Percentiles rank a stretch among this genome's conserved stretches.
These are phyloP conservation scores for Lacerta bilineata DNA, from an alignment of 2,797 vertebrate species.

Conservation along the genomic window DNA sequence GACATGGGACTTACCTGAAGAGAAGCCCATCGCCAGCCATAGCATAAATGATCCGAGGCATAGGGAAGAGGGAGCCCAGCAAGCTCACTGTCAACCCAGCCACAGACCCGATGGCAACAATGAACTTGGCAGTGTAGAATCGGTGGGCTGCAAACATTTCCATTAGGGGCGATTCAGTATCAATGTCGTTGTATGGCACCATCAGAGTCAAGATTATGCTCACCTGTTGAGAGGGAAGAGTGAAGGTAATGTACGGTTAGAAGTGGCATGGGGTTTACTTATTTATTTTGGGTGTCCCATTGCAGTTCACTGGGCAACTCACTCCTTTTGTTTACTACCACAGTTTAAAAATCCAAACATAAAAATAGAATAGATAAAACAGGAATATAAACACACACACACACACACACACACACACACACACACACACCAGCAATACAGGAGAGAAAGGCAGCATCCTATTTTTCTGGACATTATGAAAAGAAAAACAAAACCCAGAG, in stretches of 20 bases:
- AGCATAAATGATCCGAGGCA: slow-evolving; percentile 97
- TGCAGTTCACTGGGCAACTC: no score
- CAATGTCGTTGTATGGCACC: slow-evolving; percentile 93
- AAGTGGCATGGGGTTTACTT: not conserved
- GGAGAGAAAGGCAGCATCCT: no score
- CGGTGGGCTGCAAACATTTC: slow-evolving; percentile 95
- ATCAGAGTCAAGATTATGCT: slow-evolving; percentile 95
- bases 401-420: no score
- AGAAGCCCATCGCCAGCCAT: slow-evolving; percentile 96
- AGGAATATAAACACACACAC: no score
- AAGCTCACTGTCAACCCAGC: slow-evolving; percentile 94
- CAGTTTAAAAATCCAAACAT: no score
- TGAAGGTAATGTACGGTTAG: not conserved
- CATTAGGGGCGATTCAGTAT: slow-evolving; percentile 95
- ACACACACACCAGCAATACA: no score
- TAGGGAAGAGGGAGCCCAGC: slow-evolving; percentile 95
- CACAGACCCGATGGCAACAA: slow-evolving; percentile 90
- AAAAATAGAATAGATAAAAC: no score
- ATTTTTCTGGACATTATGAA: not conserved
- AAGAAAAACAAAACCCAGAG: not conserved
- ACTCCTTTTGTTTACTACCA: no score
- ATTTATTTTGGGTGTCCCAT: not conserved
- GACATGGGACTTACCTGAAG: slow-evolving; percentile 87
- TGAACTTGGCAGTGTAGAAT: slow-evolving; percentile 92
- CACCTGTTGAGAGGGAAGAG: slow-evolving; percentile 82